phyloP scores from a whole-genome alignment of 1,140 invertebrate species.

The Caenorhabditis briggsae region DNA sequence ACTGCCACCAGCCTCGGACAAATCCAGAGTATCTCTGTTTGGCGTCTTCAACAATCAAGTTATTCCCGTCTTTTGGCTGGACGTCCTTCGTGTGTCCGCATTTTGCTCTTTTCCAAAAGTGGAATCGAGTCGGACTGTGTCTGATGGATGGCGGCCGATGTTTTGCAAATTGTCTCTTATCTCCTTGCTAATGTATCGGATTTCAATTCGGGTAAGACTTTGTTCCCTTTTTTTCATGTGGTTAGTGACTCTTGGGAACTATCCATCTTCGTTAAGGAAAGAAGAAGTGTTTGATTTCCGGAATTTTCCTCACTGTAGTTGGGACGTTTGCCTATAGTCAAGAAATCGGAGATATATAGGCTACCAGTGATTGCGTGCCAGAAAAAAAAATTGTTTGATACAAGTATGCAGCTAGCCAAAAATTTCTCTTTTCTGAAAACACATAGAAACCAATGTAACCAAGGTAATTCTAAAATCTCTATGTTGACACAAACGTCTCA shows the following conservation, averaged over 20 bases:
- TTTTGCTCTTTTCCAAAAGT: conserved; percentile 32
- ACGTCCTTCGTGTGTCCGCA: conserved; percentile 26
- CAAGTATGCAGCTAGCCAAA: no score
- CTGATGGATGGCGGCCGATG: conserved; percentile 70
- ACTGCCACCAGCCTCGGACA: background rate
- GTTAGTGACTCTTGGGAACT: conserved; percentile 40
- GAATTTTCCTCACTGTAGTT: no score
- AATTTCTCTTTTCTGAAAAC: no score
- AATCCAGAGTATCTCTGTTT: no score
- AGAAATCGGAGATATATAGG: no score
- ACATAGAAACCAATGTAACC: no score
- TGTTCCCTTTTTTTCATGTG: background rate
- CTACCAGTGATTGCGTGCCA: no score
- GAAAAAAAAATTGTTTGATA: no score
- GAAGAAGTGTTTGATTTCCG: background rate
- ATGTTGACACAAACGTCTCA: no score
- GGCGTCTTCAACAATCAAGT: conserved; percentile 44
- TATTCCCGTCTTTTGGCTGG: background rate
- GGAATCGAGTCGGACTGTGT: conserved; percentile 34
- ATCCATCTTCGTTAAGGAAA: conserved; percentile 44
- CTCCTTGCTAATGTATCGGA: conserved; percentile 75
- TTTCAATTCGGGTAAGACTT: conserved; percentile 61
- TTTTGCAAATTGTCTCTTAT: conserved; percentile 74
- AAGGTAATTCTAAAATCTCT: no score
- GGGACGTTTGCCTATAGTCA: no score